These are phyloP conservation scores for Sandelia bainsii DNA, from an alignment of 2,797 vertebrate genomes.

Conservation along the genomic window DNA sequence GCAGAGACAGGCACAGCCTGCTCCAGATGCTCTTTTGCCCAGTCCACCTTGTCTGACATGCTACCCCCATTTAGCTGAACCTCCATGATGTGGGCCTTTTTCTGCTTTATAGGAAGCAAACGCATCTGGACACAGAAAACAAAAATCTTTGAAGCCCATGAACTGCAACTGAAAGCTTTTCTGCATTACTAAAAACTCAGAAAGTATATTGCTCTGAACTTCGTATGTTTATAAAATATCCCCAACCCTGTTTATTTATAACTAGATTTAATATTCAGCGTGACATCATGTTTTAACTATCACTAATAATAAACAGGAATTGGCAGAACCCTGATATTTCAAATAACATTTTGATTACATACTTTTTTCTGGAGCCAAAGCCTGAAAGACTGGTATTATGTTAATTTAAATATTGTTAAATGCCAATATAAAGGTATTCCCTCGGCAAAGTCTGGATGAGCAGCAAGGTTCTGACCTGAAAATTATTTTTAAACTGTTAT, in stretches of 20 bases:
- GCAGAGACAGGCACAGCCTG: constrained; percentile 87
- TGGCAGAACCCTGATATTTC: not conserved
- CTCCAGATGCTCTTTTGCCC: constrained; percentile 92
- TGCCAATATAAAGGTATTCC: constrained; percentile 44
- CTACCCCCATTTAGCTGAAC: constrained; percentile 94
- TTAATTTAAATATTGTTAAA: constrained; percentile 13
- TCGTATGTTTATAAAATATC: not conserved
- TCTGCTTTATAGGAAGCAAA: constrained; percentile 90
- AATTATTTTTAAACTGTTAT: constrained; percentile 86
- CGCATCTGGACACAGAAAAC: constrained; percentile 85
- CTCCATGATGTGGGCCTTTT: constrained; percentile 96
- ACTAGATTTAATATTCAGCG: constrained; percentile 20
- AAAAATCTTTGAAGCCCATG: not conserved
- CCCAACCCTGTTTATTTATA: not conserved
- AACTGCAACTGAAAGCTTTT: not conserved
- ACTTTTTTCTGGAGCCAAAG: not conserved
- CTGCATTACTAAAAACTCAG: not conserved
- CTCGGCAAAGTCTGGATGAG: constrained; percentile 27
- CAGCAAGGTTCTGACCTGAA: constrained; percentile 36
- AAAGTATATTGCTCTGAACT: not conserved
- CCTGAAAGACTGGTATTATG: not conserved
- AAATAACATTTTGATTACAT: constrained; percentile 3
- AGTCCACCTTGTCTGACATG: constrained; percentile 92
- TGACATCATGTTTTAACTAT: constrained; percentile 5
- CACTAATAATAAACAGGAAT: not conserved